phyloP scores from a whole-genome alignment of 2,113 vertebrate species.

The Oncorhynchus clarkii region DNA sequence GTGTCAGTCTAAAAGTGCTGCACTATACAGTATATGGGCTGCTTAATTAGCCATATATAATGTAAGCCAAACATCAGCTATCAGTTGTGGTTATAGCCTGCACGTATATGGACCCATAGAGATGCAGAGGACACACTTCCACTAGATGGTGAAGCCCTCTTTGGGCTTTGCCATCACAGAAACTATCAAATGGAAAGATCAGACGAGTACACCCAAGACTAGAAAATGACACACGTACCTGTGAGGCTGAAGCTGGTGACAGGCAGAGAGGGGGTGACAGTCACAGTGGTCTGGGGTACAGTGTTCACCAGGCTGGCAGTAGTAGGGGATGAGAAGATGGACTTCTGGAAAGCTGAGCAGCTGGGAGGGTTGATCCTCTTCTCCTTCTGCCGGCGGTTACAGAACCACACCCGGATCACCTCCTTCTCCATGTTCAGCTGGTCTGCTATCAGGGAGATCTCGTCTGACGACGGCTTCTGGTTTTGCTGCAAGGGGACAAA shows the following conservation, averaged over 20 bases:
- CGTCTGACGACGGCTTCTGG: constrained; percentile 95
- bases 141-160: no score
- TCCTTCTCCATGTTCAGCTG: constrained; percentile 94
- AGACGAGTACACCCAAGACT: neutral
- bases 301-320: constrained; percentile 58
- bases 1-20: no score
- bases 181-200: neutral
- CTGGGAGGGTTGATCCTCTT: constrained; percentile 91
- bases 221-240: constrained; percentile 62
- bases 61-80: no score
- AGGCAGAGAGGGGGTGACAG: neutral
- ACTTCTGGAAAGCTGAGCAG: constrained; percentile 85
- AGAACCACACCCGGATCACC: constrained; percentile 93
- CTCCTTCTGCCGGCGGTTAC: constrained; percentile 90
- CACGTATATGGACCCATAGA: no score
- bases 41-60: no score
- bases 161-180: no score
- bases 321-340: constrained; percentile 79
- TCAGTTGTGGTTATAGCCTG: constrained; percentile 1
- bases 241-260: constrained; percentile 80
- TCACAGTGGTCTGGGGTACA: neutral
- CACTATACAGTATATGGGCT: no score
- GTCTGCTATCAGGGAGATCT: constrained; percentile 91
- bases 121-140: no score
- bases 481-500: constrained; percentile 74